phyloP scores from a whole-genome alignment of 1,140 invertebrate species.

The Trichonephila clavata region DNA sequence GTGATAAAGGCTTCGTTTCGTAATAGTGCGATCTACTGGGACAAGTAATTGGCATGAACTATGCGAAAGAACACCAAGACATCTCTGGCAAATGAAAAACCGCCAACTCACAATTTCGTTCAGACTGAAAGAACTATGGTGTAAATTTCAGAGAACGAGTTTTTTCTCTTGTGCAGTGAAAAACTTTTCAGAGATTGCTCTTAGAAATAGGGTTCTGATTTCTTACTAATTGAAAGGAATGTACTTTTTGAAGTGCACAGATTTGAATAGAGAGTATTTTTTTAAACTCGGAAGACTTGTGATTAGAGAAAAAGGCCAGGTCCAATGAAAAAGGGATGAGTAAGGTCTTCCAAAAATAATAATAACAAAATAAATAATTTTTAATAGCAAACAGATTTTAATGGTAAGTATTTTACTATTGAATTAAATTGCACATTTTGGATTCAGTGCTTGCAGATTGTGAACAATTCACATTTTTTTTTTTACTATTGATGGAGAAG shows the following conservation, averaged over 20 bases:
- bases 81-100: constrained; percentile 11
- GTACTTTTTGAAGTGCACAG: not conserved
- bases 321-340: too few relatives aligned
- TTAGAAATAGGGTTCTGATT: not conserved
- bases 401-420: too few relatives aligned
- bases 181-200: not conserved
- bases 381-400: too few relatives aligned
- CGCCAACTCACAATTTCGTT: not conserved
- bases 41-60: constrained; percentile 24
- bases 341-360: too few relatives aligned
- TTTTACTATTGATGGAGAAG: too few relatives aligned
- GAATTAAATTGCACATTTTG: too few relatives aligned
- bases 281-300: too few relatives aligned
- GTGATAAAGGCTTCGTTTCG: constrained; percentile 36
- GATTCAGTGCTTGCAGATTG: too few relatives aligned
- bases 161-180: not conserved
- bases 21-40: constrained; percentile 28
- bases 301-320: too few relatives aligned
- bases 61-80: not conserved
- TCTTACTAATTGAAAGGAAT: not conserved
- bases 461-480: too few relatives aligned
- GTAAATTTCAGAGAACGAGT: not conserved
- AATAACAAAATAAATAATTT: too few relatives aligned
- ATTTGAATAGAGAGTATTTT: not conserved
- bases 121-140: not conserved